Base-by-base conservation (phyloP, 1,140 invertebrate species). In the Adelges cooleyi region DNA sequence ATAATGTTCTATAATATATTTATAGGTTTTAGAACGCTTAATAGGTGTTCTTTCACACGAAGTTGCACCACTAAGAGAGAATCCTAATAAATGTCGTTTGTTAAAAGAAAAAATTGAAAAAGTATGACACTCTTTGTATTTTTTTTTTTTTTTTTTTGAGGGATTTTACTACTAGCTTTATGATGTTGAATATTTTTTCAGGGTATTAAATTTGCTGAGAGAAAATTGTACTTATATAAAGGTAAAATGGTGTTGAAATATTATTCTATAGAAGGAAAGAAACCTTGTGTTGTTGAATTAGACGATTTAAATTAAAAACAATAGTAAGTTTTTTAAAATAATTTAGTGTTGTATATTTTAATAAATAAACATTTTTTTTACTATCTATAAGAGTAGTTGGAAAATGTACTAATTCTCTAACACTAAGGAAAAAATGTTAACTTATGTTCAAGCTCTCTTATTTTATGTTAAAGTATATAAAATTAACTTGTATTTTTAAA, bases 91-190 rank as follows among this genome's bases (percentile, higher is more conserved):
- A 6, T 33, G 17, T 62, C 22, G 23, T 3, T 6, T 11, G 4
- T 33, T 62, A n/a, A 62, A 62, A 46, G 56, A 48, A 62, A 62
- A 62, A 62, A 62, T 62, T 36, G 56, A 62, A 62, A 62, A 62
- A 29, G 56, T 48, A 33, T 6, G 11, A 11, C 5, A 33, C 5
- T 33, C 11, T 33, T 33, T 33, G 11, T 33, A 5, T 33, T 33
- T 33, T n/a, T n/a, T n/a, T n/a, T n/a, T n/a, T n/a, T n/a, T n/a
- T n/a, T n/a, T n/a, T n/a, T n/a, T n/a, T n/a, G n/a, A n/a, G n/a
- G n/a, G n/a, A n/a, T n/a, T n/a, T n/a, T n/a, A n/a, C n/a, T n/a
- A n/a, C n/a, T 22, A 53, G 17, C 10, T 29, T 29, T 53, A 53
- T 27, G 3, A 46, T 20, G 10, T 46, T 40, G 15, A 25, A 23